Percentiles rank a stretch among this genome's conserved stretches.
Evolutionary conservation across 1,140 invertebrate genomes (phyloP).

Genomic region (Brachionus paranguensis): DNA sequence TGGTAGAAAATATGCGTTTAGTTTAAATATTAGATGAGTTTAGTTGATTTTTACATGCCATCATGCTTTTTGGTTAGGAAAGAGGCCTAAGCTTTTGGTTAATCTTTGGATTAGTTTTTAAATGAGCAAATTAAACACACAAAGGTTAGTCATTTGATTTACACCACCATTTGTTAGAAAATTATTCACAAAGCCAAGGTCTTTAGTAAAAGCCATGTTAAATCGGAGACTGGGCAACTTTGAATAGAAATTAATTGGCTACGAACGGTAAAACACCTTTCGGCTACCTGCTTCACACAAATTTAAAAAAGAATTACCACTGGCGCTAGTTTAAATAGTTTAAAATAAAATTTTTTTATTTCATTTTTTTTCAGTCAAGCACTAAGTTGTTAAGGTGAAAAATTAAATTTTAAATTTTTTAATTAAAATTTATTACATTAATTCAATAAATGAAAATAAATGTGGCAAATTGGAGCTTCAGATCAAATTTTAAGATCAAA

Average conservation of each 20-base stretch:
- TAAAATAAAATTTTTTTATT: too few species aligned
- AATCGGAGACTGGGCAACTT: not conserved
- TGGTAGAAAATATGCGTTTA: not conserved
- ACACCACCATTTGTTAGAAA: not conserved
- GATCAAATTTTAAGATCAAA: too few species aligned
- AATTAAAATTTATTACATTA: too few species aligned
- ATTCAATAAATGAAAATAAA: too few species aligned
- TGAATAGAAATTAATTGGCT: not conserved
- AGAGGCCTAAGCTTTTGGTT: not conserved
- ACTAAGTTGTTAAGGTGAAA: too few species aligned
- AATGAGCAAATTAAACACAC: not conserved
- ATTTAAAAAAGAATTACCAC: too few species aligned
- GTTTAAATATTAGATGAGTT: constrained; percentile 20
- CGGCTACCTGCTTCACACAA: too few species aligned
- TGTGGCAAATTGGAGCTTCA: too few species aligned
- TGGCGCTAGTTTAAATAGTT: too few species aligned
- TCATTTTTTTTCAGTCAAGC: too few species aligned
- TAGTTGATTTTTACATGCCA: not conserved
- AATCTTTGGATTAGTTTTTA: constrained; percentile 23
- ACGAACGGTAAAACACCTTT: too few species aligned
- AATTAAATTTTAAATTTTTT: too few species aligned
- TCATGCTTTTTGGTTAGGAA: constrained; percentile 16
- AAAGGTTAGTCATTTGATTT: constrained; percentile 10
- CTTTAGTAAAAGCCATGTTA: not conserved
- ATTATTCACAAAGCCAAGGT: not conserved